Evolutionary conservation across 2,888 invertebrate species (phyloP).

Genomic region (Clusia tigrina): DNA sequence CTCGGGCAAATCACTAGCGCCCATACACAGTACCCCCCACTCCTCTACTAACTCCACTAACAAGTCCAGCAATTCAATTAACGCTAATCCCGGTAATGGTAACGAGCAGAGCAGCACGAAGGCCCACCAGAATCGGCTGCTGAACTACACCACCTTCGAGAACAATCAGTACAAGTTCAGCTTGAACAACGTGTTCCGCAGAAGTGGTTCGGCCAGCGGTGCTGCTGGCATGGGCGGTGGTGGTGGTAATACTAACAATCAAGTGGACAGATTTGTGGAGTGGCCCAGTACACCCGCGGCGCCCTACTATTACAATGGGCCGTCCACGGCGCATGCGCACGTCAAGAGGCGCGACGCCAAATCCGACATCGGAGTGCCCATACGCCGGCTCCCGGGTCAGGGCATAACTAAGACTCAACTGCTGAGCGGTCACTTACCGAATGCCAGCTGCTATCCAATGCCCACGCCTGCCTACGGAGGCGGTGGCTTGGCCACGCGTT

Average conservation of each 20-base stretch:
- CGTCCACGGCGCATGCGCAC: constrained; percentile 41
- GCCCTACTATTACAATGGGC: constrained; percentile 59
- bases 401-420: constrained; percentile 58
- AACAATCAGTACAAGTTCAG: constrained; percentile 66
- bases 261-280: constrained; percentile 53
- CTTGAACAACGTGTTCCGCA: constrained; percentile 58
- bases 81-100: constrained; percentile 29
- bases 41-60: constrained; percentile 39
- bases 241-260: constrained; percentile 38
- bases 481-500: not conserved
- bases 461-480: constrained; percentile 34
- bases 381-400: constrained; percentile 54
- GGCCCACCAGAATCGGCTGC: constrained; percentile 54
- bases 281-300: constrained; percentile 59
- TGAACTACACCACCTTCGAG: constrained; percentile 64
- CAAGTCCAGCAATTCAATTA: constrained; percentile 39
- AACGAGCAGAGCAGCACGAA: constrained; percentile 31
- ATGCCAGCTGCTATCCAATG: constrained; percentile 52
- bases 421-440: constrained; percentile 54
- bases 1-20: constrained; percentile 50
- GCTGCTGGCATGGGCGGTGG: constrained; percentile 35
- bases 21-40: constrained; percentile 48
- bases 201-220: constrained; percentile 38
- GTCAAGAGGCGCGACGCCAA: constrained; percentile 61
- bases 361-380: constrained; percentile 63